A percentile compares a stretch with the other conserved stretches of the same genome.
phyloP scores from a whole-genome alignment of 2,113 vertebrate species.

The Phycodurus eques region DNA sequence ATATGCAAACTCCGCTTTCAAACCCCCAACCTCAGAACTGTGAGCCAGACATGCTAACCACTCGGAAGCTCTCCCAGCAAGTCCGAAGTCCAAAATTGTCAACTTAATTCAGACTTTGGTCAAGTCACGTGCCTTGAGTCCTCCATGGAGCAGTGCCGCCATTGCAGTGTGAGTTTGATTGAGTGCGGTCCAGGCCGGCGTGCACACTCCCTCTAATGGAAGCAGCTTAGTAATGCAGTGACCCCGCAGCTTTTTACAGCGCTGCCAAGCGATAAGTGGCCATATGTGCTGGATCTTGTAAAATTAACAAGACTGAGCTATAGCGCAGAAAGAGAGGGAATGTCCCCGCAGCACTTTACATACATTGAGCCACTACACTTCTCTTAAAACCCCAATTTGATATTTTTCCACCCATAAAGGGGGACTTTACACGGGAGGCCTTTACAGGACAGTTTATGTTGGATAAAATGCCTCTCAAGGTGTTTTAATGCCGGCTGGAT shows the following conservation, averaged over 20 bases:
- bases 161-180: slow-evolving; percentile 59
- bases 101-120: not conserved
- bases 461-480: slow-evolving; percentile 57
- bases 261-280: slow-evolving; percentile 67
- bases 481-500: slow-evolving; percentile 60
- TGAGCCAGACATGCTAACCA: too few species aligned
- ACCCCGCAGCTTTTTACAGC: slow-evolving; percentile 70
- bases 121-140: not conserved
- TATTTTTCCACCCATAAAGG: slow-evolving; percentile 35
- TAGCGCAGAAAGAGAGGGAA: slow-evolving; percentile 21
- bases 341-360: slow-evolving; percentile 41
- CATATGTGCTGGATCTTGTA: slow-evolving; percentile 69
- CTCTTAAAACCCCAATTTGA: slow-evolving; percentile 45
- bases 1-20: slow-evolving; percentile 44
- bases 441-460: slow-evolving; percentile 65
- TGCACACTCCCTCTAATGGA: slow-evolving; percentile 72
- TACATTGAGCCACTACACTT: slow-evolving; percentile 30
- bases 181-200: slow-evolving; percentile 63
- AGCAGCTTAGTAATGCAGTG: slow-evolving; percentile 71
- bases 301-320: slow-evolving; percentile 69
- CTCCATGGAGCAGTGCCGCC: slow-evolving; percentile 49
- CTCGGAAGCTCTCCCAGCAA: not conserved
- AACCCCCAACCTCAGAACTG: slow-evolving; percentile 11
- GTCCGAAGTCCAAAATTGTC: not conserved
- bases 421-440: slow-evolving; percentile 33